phyloP scores from a whole-genome alignment of 2,113 vertebrate species.

The Platichthys flesus region DNA sequence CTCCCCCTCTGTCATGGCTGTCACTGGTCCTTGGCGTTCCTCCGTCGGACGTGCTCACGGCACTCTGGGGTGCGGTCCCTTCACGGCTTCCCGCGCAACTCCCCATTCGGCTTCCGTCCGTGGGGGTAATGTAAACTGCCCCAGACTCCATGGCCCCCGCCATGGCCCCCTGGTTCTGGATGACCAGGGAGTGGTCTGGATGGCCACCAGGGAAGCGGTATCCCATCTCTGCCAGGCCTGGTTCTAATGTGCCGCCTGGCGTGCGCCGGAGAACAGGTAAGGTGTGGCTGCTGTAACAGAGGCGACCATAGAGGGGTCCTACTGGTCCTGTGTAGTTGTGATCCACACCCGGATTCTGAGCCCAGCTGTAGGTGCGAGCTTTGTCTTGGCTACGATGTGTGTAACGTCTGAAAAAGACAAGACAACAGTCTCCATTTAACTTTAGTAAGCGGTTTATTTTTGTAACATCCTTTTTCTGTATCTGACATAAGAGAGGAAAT shows the following conservation, averaged over 20 bases:
- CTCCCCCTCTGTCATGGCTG: slow-evolving; percentile 74
- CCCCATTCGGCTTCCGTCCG: slow-evolving; percentile 68
- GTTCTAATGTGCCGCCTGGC: slow-evolving; percentile 74
- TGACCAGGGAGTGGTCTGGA: slow-evolving; percentile 80
- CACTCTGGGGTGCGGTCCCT: slow-evolving; percentile 69
- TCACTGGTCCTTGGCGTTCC: slow-evolving; percentile 77
- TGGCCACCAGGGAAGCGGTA: slow-evolving; percentile 73
- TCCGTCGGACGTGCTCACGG: slow-evolving; percentile 74
- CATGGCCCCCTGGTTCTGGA: slow-evolving; percentile 81
- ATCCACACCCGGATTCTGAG: slow-evolving; percentile 74
- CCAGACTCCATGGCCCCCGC: slow-evolving; percentile 75
- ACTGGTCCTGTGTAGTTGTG: slow-evolving; percentile 68
- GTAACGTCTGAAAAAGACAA: slow-evolving; percentile 76
- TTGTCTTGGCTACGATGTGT: slow-evolving; percentile 78
- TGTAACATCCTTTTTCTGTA: not conserved
- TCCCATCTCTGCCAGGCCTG: slow-evolving; percentile 76
- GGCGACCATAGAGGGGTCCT: slow-evolving; percentile 78
- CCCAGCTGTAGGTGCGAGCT: slow-evolving; percentile 79
- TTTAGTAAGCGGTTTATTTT: not conserved
- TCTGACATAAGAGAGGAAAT: not conserved
- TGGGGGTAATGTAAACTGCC: slow-evolving; percentile 63
- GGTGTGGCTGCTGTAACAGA: slow-evolving; percentile 85
- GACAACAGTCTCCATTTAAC: not conserved
- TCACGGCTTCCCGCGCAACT: slow-evolving; percentile 71
- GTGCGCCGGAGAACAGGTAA: slow-evolving; percentile 82